phyloP scores from a whole-genome alignment of 1,140 invertebrate species.

The Neodiprion virginianus region DNA sequence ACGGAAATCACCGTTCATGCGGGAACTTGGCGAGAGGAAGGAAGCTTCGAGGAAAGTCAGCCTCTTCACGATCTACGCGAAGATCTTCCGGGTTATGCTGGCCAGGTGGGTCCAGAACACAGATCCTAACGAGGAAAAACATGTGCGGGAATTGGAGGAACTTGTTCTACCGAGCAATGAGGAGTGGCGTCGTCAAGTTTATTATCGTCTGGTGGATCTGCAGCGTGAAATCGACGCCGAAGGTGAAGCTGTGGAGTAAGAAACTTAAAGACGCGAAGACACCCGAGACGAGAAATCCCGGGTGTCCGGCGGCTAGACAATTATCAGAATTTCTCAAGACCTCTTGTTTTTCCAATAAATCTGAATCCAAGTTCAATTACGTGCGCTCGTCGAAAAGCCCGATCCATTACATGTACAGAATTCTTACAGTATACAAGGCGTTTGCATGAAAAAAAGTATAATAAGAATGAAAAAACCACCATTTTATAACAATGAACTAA shows the following conservation, averaged over 20 bases:
- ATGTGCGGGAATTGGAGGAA: slow-evolving; percentile 40
- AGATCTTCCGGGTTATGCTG: slow-evolving; percentile 46
- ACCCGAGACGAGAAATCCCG: no score
- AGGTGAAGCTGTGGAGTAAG: neutral
- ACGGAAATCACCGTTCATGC: neutral
- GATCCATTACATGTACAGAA: no score
- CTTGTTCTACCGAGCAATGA: slow-evolving; percentile 73
- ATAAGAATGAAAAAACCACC: no score
- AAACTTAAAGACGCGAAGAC: neutral
- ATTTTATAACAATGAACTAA: no score
- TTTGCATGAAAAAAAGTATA: no score
- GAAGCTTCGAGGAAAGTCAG: slow-evolving; percentile 30
- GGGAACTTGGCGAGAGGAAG: slow-evolving; percentile 10
- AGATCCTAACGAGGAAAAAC: slow-evolving; percentile 23
- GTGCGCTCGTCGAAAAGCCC: no score
- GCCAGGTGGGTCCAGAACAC: slow-evolving; percentile 33
- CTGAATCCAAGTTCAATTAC: no score
- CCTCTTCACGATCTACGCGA: slow-evolving; percentile 45
- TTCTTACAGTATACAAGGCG: no score
- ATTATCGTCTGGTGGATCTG: slow-evolving; percentile 75
- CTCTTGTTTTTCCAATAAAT: no score
- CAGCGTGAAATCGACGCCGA: slow-evolving; percentile 62
- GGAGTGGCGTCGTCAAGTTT: slow-evolving; percentile 75
- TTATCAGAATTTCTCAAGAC: no score
- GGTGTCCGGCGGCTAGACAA: no score